These are phyloP conservation scores for western clawed frog (Xenopus tropicalis) DNA, from an alignment of 2,113 vertebrate species.

Conservation along the genomic window DNA sequence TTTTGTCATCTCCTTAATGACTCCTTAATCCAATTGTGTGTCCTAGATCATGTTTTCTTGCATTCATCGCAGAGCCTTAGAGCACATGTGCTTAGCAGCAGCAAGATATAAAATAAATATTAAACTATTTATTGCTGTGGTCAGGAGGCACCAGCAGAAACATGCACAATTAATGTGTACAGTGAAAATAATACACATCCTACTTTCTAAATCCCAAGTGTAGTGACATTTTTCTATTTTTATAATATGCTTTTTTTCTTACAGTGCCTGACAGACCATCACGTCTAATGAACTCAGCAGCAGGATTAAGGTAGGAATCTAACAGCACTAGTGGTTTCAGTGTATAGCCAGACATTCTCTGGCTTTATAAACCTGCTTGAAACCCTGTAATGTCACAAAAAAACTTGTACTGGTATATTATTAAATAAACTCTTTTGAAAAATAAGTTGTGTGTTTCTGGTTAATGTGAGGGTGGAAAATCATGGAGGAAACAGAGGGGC, in stretches of 20 bases:
- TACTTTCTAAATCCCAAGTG: constrained; percentile 20
- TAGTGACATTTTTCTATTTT: constrained; percentile 34
- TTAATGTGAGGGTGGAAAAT: too few species aligned
- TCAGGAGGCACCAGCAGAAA: background rate
- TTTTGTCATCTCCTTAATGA: too few species aligned
- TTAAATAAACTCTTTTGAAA: too few species aligned
- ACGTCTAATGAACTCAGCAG: constrained; percentile 40
- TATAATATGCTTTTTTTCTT: constrained; percentile 7
- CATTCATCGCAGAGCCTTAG: background rate
- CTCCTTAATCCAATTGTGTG: too few species aligned
- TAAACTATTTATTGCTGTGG: background rate
- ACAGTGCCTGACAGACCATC: constrained; percentile 37
- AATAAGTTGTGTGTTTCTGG: too few species aligned
- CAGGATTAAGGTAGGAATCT: constrained; percentile 32
- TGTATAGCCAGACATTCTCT: constrained; percentile 19
- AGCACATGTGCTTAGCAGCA: background rate
- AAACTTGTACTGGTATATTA: background rate
- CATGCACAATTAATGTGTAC: background rate
- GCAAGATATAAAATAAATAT: background rate
- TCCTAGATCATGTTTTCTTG: too few species aligned
- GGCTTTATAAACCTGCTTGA: constrained; percentile 30
- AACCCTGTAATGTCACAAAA: constrained; percentile 36
- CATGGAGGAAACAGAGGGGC: too few species aligned
- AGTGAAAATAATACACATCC: background rate
- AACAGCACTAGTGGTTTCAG: constrained; percentile 29